Base-by-base conservation (phyloP, 2,113 vertebrate species). In the Anarrhichthys ocellatus region DNA sequence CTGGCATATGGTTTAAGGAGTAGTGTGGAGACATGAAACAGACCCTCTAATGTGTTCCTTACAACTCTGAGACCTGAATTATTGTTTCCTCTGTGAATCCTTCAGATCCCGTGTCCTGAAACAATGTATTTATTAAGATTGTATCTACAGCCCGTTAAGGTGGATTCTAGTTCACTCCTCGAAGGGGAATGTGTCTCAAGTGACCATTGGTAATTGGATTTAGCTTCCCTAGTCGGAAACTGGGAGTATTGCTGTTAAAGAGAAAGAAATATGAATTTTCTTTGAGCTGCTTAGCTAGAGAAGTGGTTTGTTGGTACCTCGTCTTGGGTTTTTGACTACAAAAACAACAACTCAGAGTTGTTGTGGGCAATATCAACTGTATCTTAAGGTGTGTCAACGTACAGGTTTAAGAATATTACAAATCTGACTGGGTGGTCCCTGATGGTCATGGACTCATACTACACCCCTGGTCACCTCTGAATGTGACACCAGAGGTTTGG, bases 191-290 rank as follows among this genome's bases (percentile, higher is more conserved):
- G 18, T 50, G 68, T 82, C 48, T 82, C 65, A 84, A 75, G 71
- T 78, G 78, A 84, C 83, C 73, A 75, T 15, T 62, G 9, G 69
- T 75, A 83, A 87, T 80, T 82, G 69, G 29, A 81, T 75, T 87
- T 80, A 34, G 27, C 48, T 44, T 82, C 54, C 36, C 24, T 9
- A 58, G 2, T 72, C 27, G 68, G 42, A 84, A 74, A 80, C 63
- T 66, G 63, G 73, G 50, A 32, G 36, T 9, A 7, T 40, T 15
- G 7, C 66, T 76, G 66, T 54, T 64, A 58, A 78, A 62, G 58
- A 46, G 14, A 62, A 52, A 74, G 56, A 65, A 64, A 38, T 9
- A 32, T 8, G 17, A 14, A 63, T 72, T 52, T 77, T 54, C 29
- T 67, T 76, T 32, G 14, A 73, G 22, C 27, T 24, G 48, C 73